These are phyloP conservation scores for Gallinago paraguaiae DNA, from an alignment of 2,113 vertebrate genomes.

Conservation along the genomic window DNA sequence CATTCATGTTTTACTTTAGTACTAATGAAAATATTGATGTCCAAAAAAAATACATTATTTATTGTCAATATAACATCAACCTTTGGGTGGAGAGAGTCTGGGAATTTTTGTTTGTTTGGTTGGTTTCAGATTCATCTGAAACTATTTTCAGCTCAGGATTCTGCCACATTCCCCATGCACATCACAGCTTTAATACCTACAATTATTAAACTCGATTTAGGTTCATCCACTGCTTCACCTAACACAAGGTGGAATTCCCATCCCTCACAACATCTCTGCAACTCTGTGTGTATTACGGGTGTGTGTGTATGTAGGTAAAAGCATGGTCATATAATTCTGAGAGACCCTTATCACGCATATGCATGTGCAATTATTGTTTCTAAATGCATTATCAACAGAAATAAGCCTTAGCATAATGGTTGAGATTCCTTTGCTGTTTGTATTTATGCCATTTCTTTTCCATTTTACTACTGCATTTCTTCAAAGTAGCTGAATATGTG, in stretches of 20 bases:
- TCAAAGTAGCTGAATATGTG: background rate
- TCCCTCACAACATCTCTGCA: background rate
- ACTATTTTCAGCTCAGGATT: background rate
- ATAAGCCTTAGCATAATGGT: accelerated
- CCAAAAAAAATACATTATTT: background rate
- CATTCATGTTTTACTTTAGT: background rate
- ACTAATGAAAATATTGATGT: background rate
- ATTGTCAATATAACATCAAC: background rate
- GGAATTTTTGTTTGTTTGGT: background rate
- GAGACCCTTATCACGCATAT: background rate
- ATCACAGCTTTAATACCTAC: background rate
- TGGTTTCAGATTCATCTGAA: background rate
- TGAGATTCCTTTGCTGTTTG: background rate
- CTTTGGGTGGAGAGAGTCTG: background rate
- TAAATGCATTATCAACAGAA: background rate
- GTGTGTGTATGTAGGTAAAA: background rate
- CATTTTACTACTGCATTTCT: background rate
- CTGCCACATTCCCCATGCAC: background rate
- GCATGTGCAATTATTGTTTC: background rate
- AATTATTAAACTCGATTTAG: background rate
- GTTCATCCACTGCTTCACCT: background rate
- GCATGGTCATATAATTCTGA: background rate
- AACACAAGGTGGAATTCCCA: background rate
- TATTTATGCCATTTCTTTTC: background rate
- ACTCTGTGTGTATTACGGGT: background rate